Evolutionary conservation across 2,113 vertebrate genomes (phyloP).

Genomic region (Mystacornis crossleyi): DNA sequence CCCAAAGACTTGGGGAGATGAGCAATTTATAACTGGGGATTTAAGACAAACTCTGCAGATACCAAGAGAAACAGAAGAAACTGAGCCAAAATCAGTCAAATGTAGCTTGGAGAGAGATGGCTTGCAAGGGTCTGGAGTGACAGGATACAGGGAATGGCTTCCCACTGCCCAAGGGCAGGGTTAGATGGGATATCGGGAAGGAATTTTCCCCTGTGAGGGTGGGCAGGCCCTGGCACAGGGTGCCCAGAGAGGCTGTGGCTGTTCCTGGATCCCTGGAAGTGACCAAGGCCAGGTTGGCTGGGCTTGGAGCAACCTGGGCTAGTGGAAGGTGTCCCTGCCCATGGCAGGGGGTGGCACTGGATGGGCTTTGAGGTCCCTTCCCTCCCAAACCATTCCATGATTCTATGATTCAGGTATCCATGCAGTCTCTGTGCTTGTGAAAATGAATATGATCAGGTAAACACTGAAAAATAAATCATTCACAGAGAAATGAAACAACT

Average conservation of each 20-base stretch:
- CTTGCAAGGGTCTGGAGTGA: neutral
- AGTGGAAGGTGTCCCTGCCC: neutral
- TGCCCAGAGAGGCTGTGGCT: neutral
- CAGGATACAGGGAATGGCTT: rapidly evolving
- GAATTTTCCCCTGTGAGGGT: rapidly evolving
- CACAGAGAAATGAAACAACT: neutral
- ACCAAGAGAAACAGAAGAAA: neutral
- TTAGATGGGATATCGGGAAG: rapidly evolving
- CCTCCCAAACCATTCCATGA: neutral
- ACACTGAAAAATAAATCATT: neutral
- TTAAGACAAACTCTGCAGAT: neutral
- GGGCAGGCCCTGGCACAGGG: rapidly evolving
- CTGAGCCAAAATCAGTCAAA: neutral
- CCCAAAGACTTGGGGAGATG: neutral
- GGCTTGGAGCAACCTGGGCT: rapidly evolving
- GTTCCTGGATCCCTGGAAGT: neutral
- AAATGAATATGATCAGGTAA: neutral
- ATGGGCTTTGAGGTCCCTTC: rapidly evolving
- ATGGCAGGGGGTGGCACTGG: neutral
- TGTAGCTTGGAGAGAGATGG: neutral
- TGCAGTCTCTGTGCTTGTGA: neutral
- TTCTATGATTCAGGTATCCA: rapidly evolving
- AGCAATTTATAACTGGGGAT: neutral
- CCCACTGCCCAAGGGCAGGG: neutral
- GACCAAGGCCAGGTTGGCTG: rapidly evolving